Conservation (phyloP, 2,113 vertebrate genomes). For the Castor canadensis region DNA sequence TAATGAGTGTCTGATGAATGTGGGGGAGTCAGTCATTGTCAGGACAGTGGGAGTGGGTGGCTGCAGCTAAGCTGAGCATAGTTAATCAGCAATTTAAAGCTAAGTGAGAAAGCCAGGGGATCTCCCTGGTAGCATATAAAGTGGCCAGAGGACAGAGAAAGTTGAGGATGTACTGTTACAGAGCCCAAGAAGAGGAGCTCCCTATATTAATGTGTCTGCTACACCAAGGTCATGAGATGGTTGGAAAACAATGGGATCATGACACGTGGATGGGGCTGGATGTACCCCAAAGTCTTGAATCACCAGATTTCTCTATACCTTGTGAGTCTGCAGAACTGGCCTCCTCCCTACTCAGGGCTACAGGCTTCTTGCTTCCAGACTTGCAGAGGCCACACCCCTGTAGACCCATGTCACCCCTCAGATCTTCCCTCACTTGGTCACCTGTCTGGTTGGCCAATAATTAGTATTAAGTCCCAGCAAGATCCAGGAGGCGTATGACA, state of each 20-base stretch:
- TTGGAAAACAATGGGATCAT: rapidly evolving
- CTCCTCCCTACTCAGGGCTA: neutral
- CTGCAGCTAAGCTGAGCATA: neutral
- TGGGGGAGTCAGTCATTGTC: neutral
- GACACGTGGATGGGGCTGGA: neutral
- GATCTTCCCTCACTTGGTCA: neutral
- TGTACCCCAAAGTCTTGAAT: neutral
- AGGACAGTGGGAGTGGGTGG: neutral
- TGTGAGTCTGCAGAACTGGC: neutral
- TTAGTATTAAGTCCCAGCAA: neutral
- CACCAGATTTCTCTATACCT: neutral
- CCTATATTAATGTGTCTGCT: too few relatives aligned
- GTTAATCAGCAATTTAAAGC: too few relatives aligned
- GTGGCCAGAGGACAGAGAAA: too few relatives aligned
- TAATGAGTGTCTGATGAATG: too few relatives aligned
- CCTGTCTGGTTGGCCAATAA: neutral
- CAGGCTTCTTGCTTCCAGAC: too few relatives aligned
- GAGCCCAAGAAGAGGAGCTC: too few relatives aligned
- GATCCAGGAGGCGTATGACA: too few relatives aligned
- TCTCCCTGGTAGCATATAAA: too few relatives aligned
- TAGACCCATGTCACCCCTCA: neutral
- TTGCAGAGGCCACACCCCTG: neutral
- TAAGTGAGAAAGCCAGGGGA: too few relatives aligned
- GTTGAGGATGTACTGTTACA: too few relatives aligned
- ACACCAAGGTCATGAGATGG: neutral